These are phyloP conservation scores for Quadroppia sp. DNA, from an alignment of 2,888 invertebrate genomes.

Conservation along the genomic window DNA sequence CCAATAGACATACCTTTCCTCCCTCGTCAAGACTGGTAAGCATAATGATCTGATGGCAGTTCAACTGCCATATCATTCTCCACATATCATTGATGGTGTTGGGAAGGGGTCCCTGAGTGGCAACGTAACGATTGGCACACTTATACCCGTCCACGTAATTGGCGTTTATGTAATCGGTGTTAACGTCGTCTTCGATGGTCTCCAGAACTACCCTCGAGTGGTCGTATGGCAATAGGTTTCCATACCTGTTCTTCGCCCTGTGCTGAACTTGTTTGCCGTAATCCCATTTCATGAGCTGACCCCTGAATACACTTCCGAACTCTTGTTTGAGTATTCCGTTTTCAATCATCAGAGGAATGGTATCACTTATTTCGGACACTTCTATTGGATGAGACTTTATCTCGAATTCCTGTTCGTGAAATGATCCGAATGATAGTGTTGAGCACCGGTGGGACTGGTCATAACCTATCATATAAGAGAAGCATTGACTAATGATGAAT, in stretches of 20 bases:
- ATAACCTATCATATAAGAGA: no score
- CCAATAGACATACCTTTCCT: conserved; percentile 53
- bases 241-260: conserved; percentile 97
- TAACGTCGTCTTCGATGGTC: conserved; percentile 19
- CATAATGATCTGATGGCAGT: conserved; percentile 56
- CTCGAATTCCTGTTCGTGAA: conserved; percentile 33
- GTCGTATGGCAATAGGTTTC: conserved; percentile 98
- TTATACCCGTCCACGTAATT: conserved; percentile 79
- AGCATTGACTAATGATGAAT: no score
- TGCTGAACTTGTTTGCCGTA: conserved; percentile 96
- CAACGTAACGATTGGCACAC: conserved; percentile 55
- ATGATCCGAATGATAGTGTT: conserved; percentile 4
- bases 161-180: conserved; percentile 91
- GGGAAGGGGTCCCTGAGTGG: conserved; percentile 57
- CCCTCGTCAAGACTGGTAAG: conserved; percentile 57
- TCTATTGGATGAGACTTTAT: conserved; percentile 33
- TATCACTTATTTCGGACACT: conserved; percentile 19
- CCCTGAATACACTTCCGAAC: conserved; percentile 52
- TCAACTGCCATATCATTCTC: conserved; percentile 58
- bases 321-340: conserved; percentile 35
- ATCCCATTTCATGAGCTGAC: conserved; percentile 99
- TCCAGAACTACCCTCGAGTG: conserved; percentile 89
- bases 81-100: conserved; percentile 57
- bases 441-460: conserved; percentile 23
- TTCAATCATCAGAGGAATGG: conserved; percentile 33